A percentile compares a stretch with the other conserved stretches of the same genome.
These are phyloP conservation scores for Cynopterus sphinx DNA, from an alignment of 2,797 vertebrate genomes.

Conservation along the genomic window DNA sequence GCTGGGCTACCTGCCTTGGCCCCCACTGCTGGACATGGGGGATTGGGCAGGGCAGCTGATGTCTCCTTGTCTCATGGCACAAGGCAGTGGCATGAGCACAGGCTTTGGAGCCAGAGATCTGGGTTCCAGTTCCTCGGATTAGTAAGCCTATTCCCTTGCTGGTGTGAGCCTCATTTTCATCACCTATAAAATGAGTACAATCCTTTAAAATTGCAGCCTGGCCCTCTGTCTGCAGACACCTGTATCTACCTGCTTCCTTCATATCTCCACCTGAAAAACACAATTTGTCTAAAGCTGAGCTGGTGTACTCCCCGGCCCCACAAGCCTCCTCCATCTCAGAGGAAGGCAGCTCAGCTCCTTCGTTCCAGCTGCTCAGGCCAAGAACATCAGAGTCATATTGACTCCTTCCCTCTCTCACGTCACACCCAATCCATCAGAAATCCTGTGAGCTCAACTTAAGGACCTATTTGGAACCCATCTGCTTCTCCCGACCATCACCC, in stretches of 20 bases:
- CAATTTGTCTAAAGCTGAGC: neutral
- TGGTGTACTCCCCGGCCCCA: neutral
- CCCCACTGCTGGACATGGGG: rapidly evolving
- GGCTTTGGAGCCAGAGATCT: neutral
- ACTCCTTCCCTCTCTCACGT: neutral
- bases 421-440: neutral
- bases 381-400: neutral
- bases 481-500: neutral
- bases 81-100: neutral
- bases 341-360: neutral
- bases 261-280: neutral
- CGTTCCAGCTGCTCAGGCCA: neutral
- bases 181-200: neutral
- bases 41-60: neutral
- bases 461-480: neutral
- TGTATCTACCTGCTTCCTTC: neutral
- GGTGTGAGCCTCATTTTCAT: neutral
- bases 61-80: neutral
- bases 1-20: neutral
- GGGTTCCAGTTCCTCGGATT: neutral
- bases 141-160: neutral
- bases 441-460: neutral
- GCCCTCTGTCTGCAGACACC: neutral
- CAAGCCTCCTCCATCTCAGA: neutral
- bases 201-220: neutral